phyloP scores from a whole-genome alignment of 1,140 invertebrate species.

The Gonioctena quinquepunctata region DNA sequence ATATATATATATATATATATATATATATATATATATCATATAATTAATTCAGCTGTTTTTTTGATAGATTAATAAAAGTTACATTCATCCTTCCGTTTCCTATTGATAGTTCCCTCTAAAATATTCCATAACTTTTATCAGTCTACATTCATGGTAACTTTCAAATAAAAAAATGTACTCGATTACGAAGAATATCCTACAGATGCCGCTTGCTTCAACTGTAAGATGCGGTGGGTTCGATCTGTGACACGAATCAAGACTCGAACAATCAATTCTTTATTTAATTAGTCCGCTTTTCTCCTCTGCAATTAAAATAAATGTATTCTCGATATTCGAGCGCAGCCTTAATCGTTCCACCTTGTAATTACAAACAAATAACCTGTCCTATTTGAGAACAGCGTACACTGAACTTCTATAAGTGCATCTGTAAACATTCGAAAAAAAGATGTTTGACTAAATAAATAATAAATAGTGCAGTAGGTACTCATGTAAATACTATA shows the following conservation, averaged over 20 bases:
- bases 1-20: too few species aligned
- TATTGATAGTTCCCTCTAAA: too few species aligned
- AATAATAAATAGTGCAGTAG: conserved; percentile 35
- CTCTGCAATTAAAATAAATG: neutral
- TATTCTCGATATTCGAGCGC: conserved; percentile 59
- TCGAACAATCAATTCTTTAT: neutral
- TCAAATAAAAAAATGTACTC: too few species aligned
- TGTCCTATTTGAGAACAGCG: conserved; percentile 88
- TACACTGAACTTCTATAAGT: conserved; percentile 89
- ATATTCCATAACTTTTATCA: too few species aligned
- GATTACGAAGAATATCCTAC: too few species aligned
- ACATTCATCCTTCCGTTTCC: too few species aligned
- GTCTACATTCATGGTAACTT: too few species aligned
- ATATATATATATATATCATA: too few species aligned
- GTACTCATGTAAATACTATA: conserved; percentile 29
- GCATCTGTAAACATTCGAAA: conserved; percentile 64
- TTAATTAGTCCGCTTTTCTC: neutral
- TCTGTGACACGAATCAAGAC: neutral
- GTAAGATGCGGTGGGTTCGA: neutral
- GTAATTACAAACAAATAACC: conserved; percentile 86
- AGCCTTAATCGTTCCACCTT: conserved; percentile 69
- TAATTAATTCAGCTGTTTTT: too few species aligned
- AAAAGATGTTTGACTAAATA: conserved; percentile 9
- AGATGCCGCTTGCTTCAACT: too few species aligned
- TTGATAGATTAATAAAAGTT: too few species aligned